Evolutionary conservation across 30 jellyfish, hydroid and myxozoan genomes (phyloP).

Genomic region (Sanderia malayensis): DNA sequence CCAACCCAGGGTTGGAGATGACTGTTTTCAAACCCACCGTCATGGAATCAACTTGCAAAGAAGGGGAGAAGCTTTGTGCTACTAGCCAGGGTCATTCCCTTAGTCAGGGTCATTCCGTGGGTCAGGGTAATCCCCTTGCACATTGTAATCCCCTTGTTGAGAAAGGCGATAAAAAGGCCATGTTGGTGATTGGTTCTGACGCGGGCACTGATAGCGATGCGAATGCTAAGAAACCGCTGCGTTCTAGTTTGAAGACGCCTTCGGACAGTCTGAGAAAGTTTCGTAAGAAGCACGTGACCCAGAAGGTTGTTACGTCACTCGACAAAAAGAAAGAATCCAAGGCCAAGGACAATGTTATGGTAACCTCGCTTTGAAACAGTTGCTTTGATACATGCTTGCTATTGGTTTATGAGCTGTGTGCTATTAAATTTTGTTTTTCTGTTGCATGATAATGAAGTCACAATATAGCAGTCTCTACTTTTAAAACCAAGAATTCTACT

Average conservation of each 20-base stretch:
- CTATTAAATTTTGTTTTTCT: too few species aligned
- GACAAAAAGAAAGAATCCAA: slow-evolving; percentile 37
- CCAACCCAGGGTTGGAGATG: slow-evolving; percentile 22
- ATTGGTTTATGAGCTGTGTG: too few species aligned
- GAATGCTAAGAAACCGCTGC: slow-evolving; percentile 42
- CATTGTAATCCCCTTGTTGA: neutral
- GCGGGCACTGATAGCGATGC: neutral
- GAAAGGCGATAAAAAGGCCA: neutral
- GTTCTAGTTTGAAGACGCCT: slow-evolving; percentile 62
- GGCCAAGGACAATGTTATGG: slow-evolving; percentile 49
- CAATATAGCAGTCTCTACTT: too few species aligned
- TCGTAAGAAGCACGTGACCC: slow-evolving; percentile 57
- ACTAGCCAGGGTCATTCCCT: too few species aligned
- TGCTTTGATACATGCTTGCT: too few species aligned
- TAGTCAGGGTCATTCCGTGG: neutral
- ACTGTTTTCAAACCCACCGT: neutral
- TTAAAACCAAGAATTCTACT: too few species aligned
- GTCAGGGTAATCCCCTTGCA: neutral
- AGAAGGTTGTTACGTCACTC: slow-evolving; percentile 33
- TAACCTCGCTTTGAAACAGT: slow-evolving; percentile 33
- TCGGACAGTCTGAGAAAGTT: slow-evolving; percentile 55
- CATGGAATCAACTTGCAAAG: neutral
- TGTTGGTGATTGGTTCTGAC: too few species aligned
- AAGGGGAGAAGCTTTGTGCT: too few species aligned
- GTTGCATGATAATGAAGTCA: too few species aligned